phyloP scores from a whole-genome alignment of 2,113 vertebrate genomes.

The Talpa occidentalis region DNA sequence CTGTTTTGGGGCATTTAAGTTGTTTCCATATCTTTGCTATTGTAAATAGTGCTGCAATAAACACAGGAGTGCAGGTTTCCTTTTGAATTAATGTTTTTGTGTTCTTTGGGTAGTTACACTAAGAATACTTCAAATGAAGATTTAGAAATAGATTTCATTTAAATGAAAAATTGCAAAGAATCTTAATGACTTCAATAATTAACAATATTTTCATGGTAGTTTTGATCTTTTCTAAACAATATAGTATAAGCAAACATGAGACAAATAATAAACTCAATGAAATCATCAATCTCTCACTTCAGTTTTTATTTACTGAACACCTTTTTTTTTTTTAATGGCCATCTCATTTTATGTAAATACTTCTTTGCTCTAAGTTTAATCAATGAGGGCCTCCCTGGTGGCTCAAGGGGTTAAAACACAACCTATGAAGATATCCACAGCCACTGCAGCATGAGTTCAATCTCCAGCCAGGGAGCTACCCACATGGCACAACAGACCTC shows the following conservation, averaged over 20 bases:
- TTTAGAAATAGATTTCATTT: background rate
- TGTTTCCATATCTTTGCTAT: too few species aligned
- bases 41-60: too few species aligned
- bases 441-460: too few species aligned
- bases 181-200: background rate
- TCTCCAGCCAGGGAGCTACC: too few species aligned
- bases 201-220: background rate
- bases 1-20: too few species aligned
- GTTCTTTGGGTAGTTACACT: background rate
- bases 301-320: background rate
- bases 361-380: background rate
- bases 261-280: background rate
- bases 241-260: background rate
- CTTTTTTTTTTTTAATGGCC: background rate
- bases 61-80: too few species aligned
- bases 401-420: too few species aligned
- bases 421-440: too few species aligned
- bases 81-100: too few species aligned
- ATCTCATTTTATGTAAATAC: background rate
- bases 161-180: background rate
- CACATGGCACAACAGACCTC: too few species aligned
- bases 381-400: too few species aligned
- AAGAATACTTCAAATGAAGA: background rate
- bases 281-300: background rate
- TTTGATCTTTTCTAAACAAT: background rate